These are phyloP conservation scores for Drosophila navojoa DNA, from an alignment of 1,140 invertebrate genomes.

Conservation along the genomic window DNA sequence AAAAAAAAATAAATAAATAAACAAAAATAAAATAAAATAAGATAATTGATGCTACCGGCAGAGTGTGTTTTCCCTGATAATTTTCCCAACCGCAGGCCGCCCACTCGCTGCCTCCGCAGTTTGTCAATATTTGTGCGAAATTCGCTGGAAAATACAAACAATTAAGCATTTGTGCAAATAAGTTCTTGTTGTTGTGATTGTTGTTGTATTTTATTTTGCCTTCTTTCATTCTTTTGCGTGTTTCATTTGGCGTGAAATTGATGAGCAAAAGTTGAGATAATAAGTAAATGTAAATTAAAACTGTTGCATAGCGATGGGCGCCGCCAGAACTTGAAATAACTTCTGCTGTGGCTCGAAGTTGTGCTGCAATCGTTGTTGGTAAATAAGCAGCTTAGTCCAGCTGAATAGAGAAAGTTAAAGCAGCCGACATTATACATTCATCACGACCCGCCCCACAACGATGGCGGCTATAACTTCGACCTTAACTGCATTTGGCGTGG, in stretches of 20 bases:
- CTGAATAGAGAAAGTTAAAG: background rate
- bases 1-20: slow-evolving; percentile 5
- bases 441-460: background rate
- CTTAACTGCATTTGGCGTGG: slow-evolving; percentile 50
- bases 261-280: slow-evolving; percentile 28
- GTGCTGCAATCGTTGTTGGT: slow-evolving; percentile 55
- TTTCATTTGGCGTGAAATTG: slow-evolving; percentile 73
- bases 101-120: background rate
- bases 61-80: slow-evolving; percentile 62
- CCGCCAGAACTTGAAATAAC: slow-evolving; percentile 47
- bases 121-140: slow-evolving; percentile 76
- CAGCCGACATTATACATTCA: background rate
- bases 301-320: slow-evolving; percentile 52
- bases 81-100: slow-evolving; percentile 37
- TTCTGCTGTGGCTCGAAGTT: slow-evolving; percentile 62
- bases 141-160: slow-evolving; percentile 75
- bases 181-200: slow-evolving; percentile 55
- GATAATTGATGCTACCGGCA: background rate
- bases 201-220: background rate
- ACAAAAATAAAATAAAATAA: too few relatives aligned
- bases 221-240: slow-evolving; percentile 26
- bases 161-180: slow-evolving; percentile 79
- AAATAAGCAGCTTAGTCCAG: slow-evolving; percentile 50
- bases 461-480: slow-evolving; percentile 46
- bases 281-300: slow-evolving; percentile 34